phyloP scores from a whole-genome alignment of 2,113 vertebrate genomes.

The Rhagologus leucostigma region DNA sequence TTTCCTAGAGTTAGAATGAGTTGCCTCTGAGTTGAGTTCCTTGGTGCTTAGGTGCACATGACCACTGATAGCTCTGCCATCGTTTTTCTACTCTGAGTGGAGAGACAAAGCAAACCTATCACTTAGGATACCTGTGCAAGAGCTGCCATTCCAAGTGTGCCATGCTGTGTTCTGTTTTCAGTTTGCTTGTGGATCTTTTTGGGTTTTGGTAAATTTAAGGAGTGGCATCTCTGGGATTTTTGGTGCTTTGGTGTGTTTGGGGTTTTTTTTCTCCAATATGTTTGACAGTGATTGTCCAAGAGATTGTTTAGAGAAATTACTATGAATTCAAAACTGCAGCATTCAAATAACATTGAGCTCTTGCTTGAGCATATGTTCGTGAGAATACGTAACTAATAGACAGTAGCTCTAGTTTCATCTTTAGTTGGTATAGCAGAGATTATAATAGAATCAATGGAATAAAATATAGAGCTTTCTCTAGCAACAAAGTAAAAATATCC shows the following conservation, averaged over 20 bases:
- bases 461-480: neutral
- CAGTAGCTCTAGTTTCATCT: neutral
- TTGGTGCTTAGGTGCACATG: neutral
- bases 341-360: neutral
- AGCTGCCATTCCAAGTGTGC: neutral
- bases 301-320: neutral
- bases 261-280: fast-evolving
- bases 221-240: neutral
- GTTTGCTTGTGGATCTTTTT: neutral
- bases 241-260: neutral
- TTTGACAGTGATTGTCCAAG: neutral
- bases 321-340: neutral
- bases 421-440: neutral
- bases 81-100: neutral
- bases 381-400: neutral
- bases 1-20: neutral
- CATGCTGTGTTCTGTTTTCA: neutral
- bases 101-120: neutral
- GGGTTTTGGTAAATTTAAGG: neutral
- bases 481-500: neutral
- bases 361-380: neutral
- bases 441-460: neutral
- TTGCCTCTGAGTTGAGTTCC: neutral
- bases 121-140: neutral
- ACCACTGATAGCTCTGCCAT: neutral